phyloP scores from a whole-genome alignment of 1,140 invertebrate genomes.

The Acyrthosiphon pisum region DNA sequence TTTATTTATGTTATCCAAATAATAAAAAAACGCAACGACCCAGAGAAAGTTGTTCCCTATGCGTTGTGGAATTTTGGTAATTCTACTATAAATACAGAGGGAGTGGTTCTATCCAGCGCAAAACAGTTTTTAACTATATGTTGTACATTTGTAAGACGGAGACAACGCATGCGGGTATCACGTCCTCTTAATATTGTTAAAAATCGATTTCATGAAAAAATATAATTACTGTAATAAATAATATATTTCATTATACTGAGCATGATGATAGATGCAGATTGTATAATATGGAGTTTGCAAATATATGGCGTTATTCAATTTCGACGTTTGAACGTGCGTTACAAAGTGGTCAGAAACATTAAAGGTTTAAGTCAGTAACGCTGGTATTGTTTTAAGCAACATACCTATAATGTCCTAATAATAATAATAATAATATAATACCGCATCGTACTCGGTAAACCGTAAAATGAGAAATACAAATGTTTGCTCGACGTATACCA shows the following conservation, averaged over 20 bases:
- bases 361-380: not conserved
- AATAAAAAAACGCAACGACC: no score
- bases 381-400: not conserved
- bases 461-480: not conserved
- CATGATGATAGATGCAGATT: not conserved
- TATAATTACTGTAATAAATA: not conserved
- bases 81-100: no score
- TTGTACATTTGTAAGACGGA: no score
- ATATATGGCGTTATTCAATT: not conserved
- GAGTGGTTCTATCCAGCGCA: no score
- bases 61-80: no score
- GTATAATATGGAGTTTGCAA: not conserved
- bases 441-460: not conserved
- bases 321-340: not conserved
- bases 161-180: no score
- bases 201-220: no score
- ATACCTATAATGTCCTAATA: not conserved
- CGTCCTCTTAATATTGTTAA: no score
- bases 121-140: no score
- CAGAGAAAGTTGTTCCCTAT: no score
- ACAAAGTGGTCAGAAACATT: not conserved
- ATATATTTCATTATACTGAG: not conserved
- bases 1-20: no score
- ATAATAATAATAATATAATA: not conserved
- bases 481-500: not conserved